Evolutionary conservation across 2,797 vertebrate species (phyloP), one percentile per base, ranked within the genome.

Genomic region (Myotis vivesi): DNA sequence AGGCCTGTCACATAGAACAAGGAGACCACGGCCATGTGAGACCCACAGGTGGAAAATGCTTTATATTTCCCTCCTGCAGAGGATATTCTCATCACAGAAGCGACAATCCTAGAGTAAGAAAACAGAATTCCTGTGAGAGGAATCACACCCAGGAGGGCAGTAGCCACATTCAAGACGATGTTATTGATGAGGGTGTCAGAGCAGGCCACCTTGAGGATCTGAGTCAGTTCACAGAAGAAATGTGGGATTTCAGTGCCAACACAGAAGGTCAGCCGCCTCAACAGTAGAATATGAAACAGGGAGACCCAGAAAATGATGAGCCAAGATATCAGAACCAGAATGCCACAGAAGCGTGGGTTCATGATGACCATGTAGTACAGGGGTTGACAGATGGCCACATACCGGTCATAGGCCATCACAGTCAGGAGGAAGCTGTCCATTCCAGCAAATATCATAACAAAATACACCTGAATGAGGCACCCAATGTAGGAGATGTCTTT

Each of bases 1-100:
- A 97, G 33, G 1, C 19, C 25, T 75, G 89, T 94, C 28, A 89
- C 93, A 57, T 90, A 97, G 23, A 87, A 96, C 59, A 96, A 23
- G 9, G 41, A 92, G 36, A 95, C 80, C 75, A 93, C 64, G 7
- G 53, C 41, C 7, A 96, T 80, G 17, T 96, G 93, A 72, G 94
- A 94, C 3, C 72, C 92, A 81, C 87, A 92, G 9, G 57, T 89
- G 17, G 92, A 91, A 44, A 96, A 94, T 0, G 88, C 76, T 87
- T 94, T 96, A 0, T 75, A 44, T 22, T 73, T 95, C 4, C 86
- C 46, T 19, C 2, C 17, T 20, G 15, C 0, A 1, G 86, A 97
- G 4, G 93, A n/a, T 28, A 96, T 46, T 23, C 3, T 87, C 36
- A 90, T 28, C 46, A 96, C 69, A 3, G 81, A 62, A 1, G 66